Evolutionary conservation across 1,140 invertebrate species (phyloP), one percentile per base, ranked within the genome.

Genomic region (Holotrichia oblita): DNA sequence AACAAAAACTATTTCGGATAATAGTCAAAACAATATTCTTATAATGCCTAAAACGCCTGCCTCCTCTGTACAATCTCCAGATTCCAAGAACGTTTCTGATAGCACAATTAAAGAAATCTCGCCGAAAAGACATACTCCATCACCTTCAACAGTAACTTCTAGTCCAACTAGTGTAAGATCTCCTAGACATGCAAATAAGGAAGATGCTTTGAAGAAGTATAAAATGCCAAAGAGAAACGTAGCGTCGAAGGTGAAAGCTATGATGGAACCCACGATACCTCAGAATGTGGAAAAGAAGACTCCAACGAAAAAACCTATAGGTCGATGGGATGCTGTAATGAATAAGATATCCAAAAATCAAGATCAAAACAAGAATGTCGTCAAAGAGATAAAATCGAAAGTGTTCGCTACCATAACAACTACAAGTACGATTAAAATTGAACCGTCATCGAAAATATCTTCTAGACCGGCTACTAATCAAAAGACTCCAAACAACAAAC

Each of bases 361-460:
- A 83, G 92, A 93, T 81, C 90, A 92, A 79, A 89, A 87, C n/a
- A 93, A 93, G 81, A 90, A 87, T 0, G 85, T 90, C 9, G 91
- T 92, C 73, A 95, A 94, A 85, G 94, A 96, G 84, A 92, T 96
- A 27, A 95, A 95, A 84, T 94, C 94, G 3, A 93, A 94, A 87
- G 92, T 95, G 34, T 86, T 90, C 69, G 82, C 77, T 10, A 74
- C 73, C 2, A 74, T 74, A n/a, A 41, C 73, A 12, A 40, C 73
- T n/a, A 74, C 41, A 7, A 74, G 41, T 74, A 41, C 73, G 9
- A 41, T 74, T 3, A 74, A 44, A 20, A 74, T 44, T 10, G 73
- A 74, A 20, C 73, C 34, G 22, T 12, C 22, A 41, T 4, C 73
- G 10, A 69, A 69, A 22, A 17, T 78, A 8, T 55, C 24, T 10